Evolutionary conservation across 2,113 vertebrate species (phyloP), one percentile per base, ranked within the genome.

Genomic region (Albula goreensis): DNA sequence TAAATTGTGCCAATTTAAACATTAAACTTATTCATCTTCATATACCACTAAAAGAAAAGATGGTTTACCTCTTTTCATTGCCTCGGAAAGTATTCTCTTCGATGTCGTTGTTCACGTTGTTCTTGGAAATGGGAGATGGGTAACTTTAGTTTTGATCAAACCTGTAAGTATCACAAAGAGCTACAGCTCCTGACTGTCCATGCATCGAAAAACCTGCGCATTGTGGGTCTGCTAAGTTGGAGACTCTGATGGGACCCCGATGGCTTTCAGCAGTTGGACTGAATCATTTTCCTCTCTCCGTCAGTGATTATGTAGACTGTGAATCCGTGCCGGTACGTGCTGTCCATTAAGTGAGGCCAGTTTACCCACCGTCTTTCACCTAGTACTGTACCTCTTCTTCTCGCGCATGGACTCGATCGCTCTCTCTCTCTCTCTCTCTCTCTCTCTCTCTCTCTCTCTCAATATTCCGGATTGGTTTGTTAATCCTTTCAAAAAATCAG

Each of bases 401-500:
- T 60, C 17, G 12, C 57, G 57, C 57, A 60, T 15, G 53, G 7
- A 3, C 31, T 41, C 31, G 31, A 41, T 41, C 70, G 4, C n/a
- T 8, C 41, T 60, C 5, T 15, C 7, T 2, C 48, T 50, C 9
- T 80, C 79, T 25, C 85, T 13, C 80, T 50, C 53, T 63, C 41
- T 50, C 56, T 9, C 49, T 50, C 52, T 60, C 52, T 22, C 81
- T 53, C 9, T 50, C 49, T 8, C 31, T 25, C 50, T 77, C 70
- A 50, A 82, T 85, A 85, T 85, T 85, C 83, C 78, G 13, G 51
- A 85, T 82, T 78, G 63, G 66, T 88, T 85, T 66, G 87, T 60
- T 85, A 88, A 88, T 85, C 87, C 81, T 48, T 50, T 79, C 50
- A 81, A 66, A 87, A 88, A 85, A 88, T 85, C 81, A 85, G 41